These are phyloP conservation scores for Steatornis caripensis DNA, from an alignment of 2,113 vertebrate genomes.

Conservation along the genomic window DNA sequence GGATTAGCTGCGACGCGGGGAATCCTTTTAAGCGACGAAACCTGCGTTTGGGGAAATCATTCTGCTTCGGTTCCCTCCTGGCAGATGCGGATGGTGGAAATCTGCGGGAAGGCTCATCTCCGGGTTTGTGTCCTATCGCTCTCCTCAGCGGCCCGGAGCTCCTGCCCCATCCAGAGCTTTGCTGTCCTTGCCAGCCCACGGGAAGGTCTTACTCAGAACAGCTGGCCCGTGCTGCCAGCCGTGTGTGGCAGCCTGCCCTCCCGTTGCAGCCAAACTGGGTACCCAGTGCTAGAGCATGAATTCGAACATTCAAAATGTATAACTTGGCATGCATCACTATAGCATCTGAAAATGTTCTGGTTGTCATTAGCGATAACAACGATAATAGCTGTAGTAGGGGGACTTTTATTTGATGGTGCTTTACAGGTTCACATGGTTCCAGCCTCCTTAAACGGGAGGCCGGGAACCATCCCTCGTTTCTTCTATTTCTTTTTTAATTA, in stretches of 20 bases:
- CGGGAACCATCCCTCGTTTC: background rate
- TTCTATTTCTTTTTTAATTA: background rate
- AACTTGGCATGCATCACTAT: background rate
- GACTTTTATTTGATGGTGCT: background rate
- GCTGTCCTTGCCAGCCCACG: background rate
- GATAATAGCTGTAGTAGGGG: background rate
- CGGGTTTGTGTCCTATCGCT: background rate
- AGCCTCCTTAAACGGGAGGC: background rate
- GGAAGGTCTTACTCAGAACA: background rate
- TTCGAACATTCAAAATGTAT: background rate
- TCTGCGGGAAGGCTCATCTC: background rate
- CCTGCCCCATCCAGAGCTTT: background rate
- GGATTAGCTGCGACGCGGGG: background rate
- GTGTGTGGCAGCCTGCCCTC: background rate
- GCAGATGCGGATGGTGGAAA: background rate
- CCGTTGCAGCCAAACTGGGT: background rate
- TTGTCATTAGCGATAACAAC: background rate
- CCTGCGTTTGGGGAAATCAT: background rate
- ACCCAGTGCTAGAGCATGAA: rapidly evolving
- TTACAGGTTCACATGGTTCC: background rate
- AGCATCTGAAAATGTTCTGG: background rate
- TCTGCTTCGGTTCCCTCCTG: background rate
- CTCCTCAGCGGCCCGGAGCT: background rate
- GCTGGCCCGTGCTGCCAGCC: background rate
- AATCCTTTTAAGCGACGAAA: background rate